These are phyloP conservation scores for Aporrectodea caliginosa DNA, from an alignment of 1,140 invertebrate genomes.

Conservation along the genomic window DNA sequence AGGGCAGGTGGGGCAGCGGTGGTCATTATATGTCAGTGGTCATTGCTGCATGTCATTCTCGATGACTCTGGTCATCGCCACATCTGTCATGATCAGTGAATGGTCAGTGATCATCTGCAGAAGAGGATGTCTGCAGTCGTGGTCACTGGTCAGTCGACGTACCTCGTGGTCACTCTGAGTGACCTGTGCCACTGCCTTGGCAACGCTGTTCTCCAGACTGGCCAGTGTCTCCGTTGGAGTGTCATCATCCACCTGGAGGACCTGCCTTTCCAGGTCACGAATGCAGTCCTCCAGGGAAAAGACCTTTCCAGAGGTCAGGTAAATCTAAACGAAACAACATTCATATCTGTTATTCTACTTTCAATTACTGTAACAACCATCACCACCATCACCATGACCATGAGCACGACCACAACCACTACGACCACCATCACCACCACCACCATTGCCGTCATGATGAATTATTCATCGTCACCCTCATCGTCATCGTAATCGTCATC, in stretches of 20 bases:
- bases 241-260: neutral
- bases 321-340: neutral
- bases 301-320: neutral
- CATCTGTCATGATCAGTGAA: too few relatives aligned
- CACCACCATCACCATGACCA: too few relatives aligned
- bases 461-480: too few relatives aligned
- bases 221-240: neutral
- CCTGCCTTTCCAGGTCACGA: neutral
- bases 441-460: too few relatives aligned
- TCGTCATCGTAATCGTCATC: too few relatives aligned
- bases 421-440: too few relatives aligned
- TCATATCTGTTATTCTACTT: too few relatives aligned
- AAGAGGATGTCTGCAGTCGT: neutral
- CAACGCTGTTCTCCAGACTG: neutral
- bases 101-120: too few relatives aligned
- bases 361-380: too few relatives aligned
- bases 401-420: too few relatives aligned
- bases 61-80: too few relatives aligned
- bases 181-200: neutral
- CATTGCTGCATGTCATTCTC: neutral
- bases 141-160: neutral
- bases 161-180: neutral
- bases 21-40: neutral
- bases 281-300: neutral
- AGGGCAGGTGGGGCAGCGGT: neutral